Evolutionary conservation across 2,113 vertebrate species (phyloP).

Genomic region (Corapipo altera): DNA sequence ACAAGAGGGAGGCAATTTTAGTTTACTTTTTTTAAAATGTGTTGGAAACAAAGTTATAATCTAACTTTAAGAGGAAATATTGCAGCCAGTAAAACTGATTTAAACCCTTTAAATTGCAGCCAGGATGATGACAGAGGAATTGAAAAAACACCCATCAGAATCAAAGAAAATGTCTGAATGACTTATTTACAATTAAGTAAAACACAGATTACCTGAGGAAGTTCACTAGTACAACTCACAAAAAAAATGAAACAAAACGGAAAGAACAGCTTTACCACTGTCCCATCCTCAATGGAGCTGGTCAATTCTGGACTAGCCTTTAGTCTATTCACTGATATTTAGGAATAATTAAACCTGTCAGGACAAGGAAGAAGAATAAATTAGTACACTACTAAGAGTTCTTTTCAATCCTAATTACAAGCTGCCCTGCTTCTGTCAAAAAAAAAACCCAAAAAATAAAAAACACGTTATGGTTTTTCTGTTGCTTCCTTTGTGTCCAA

Average conservation of each 20-base stretch:
- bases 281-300: neutral
- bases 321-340: slow-evolving; percentile 30
- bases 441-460: neutral
- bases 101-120: neutral
- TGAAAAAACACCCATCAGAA: neutral
- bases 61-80: neutral
- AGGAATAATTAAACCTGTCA: slow-evolving; percentile 60
- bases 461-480: neutral
- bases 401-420: slow-evolving; percentile 37
- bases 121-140: neutral
- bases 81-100: neutral
- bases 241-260: neutral
- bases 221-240: neutral
- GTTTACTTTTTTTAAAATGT: neutral
- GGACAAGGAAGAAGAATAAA: slow-evolving; percentile 47
- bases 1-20: neutral
- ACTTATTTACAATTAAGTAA: neutral
- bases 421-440: neutral
- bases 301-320: neutral
- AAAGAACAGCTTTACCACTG: neutral
- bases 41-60: neutral
- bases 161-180: neutral
- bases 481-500: neutral
- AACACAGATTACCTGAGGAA: neutral
- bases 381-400: slow-evolving; percentile 24